These are phyloP conservation scores for Hoplodrina ambigua DNA, from an alignment of 2,888 invertebrate species.

Conservation along the genomic window DNA sequence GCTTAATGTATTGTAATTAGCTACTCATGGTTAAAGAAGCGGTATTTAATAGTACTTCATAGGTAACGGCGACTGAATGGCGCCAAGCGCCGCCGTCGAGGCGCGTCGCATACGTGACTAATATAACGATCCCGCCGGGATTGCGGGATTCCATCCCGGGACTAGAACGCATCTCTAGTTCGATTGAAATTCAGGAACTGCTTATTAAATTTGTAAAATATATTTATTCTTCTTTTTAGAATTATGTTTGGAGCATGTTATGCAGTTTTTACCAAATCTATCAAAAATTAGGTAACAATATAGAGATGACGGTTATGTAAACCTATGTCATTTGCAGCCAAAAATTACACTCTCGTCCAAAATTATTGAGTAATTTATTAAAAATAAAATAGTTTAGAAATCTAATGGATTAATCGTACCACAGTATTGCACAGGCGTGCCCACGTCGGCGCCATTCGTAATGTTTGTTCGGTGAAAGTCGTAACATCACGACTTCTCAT, in stretches of 20 bases:
- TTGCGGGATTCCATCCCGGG: constrained; percentile 59
- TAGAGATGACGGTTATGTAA: constrained; percentile 24
- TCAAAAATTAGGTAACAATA: constrained; percentile 4
- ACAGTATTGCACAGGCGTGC: constrained; percentile 66
- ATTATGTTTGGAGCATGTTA: not conserved
- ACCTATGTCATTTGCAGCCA: not conserved
- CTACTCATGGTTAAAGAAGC: constrained; percentile 66
- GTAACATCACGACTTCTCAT: constrained; percentile 86
- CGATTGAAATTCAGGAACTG: constrained; percentile 14
- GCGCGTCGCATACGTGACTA: constrained; percentile 77
- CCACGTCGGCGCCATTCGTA: constrained; percentile 77
- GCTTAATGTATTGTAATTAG: constrained; percentile 67
- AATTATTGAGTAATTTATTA: constrained; percentile 54
- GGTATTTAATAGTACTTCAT: constrained; percentile 65
- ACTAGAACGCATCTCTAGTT: constrained; percentile 31
- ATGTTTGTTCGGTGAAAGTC: constrained; percentile 87
- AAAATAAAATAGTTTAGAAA: constrained; percentile 63
- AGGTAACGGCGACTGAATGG: constrained; percentile 68
- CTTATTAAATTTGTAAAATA: not conserved
- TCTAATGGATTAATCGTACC: constrained; percentile 62
- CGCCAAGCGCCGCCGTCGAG: constrained; percentile 72
- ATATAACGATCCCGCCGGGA: constrained; percentile 68
- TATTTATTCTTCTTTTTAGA: not conserved
- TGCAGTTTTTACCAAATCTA: not conserved
- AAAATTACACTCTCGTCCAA: constrained; percentile 15